Evolutionary conservation across 30 jellyfish, hydroid and myxozoan species (phyloP), one percentile per base, ranked within the genome.

Genomic region (Turritopsis rubra): DNA sequence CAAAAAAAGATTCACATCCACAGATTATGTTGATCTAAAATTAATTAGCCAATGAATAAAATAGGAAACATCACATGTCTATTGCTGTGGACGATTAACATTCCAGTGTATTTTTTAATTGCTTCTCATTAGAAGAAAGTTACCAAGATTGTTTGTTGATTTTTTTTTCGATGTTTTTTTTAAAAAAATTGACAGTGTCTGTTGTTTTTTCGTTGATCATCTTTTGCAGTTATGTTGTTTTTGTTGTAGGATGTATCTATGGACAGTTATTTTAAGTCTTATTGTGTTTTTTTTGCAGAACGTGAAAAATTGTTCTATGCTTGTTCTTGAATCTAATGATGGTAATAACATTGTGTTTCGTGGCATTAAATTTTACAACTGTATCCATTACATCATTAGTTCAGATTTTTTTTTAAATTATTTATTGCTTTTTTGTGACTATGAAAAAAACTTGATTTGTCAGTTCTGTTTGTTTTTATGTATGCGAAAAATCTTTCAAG

Each of bases 11-110:
- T 68, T 68, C 30, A 68, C 31, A 68, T 16, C 8, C 30, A n/a
- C 77, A n/a, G 77, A 68, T 68, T n/a, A n/a, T 68, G 28, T 23
- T 68, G 28, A 68, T n/a, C 77, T 68, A n/a, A 27, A 60, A 68
- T 9, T 68, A 68, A 68, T 27, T n/a, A 41, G 30, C 30, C 28
- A 8, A 68, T 68, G 28, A 68, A 68, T 68, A 8, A 19, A 68
- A 68, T 68, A 9, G 77, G 77, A 68, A 68, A 68, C 77, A 68
- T 68, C 19, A 68, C 28, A 68, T 27, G 21, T 68, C 77, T 68
- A 68, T 68, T 68, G 77, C 31, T 68, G 31, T n/a, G 30, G 19
- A 16, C 19, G 30, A 68, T 68, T 68, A 68, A 68, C 1, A 68
- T 68, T 68, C 77, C 60, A 41, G 5, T 41, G 60, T 41, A 41